Conservation (phyloP, 2,113 vertebrate species). For the Scartelaos histophorus region DNA sequence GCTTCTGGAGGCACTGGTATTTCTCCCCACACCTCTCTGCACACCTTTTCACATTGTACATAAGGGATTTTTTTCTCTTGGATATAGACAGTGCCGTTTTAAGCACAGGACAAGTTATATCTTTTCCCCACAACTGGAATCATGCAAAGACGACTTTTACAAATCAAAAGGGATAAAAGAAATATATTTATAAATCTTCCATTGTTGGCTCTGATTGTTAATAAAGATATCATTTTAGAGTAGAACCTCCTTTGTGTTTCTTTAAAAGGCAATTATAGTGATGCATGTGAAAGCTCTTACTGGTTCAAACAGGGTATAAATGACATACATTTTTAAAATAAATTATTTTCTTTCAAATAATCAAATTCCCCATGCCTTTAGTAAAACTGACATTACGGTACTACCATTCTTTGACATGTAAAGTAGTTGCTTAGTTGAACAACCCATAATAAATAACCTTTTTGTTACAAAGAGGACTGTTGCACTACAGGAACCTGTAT, state of each 20-base stretch:
- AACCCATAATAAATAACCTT: conserved; percentile 83
- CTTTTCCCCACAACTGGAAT: conserved; percentile 79
- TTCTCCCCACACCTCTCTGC: conserved; percentile 31
- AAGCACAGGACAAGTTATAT: conserved; percentile 52
- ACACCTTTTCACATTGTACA: conserved; percentile 49
- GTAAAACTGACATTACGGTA: conserved; percentile 85
- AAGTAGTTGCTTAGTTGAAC: conserved; percentile 75
- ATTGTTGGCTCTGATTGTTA: conserved; percentile 80
- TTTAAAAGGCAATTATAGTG: conserved; percentile 51
- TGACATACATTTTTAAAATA: conserved; percentile 80
- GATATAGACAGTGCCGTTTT: conserved; percentile 60
- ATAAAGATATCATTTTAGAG: conserved; percentile 78
- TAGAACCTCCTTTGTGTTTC: conserved; percentile 63
- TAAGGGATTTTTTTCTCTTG: conserved; percentile 73
- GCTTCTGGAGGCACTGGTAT: conserved; percentile 54
- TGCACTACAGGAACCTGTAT: conserved; percentile 84
- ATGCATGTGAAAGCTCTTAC: conserved; percentile 78
- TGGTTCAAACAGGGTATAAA: conserved; percentile 95
- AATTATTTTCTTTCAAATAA: conserved; percentile 87
- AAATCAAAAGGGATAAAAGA: conserved; percentile 70
- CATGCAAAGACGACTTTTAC: conserved; percentile 66
- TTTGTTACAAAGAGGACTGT: conserved; percentile 72
- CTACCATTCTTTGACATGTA: conserved; percentile 77
- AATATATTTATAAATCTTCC: conserved; percentile 83
- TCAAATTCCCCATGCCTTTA: conserved; percentile 81